phyloP scores from a whole-genome alignment of 2,888 invertebrate genomes.

The Pogonocherus hispidulus region DNA sequence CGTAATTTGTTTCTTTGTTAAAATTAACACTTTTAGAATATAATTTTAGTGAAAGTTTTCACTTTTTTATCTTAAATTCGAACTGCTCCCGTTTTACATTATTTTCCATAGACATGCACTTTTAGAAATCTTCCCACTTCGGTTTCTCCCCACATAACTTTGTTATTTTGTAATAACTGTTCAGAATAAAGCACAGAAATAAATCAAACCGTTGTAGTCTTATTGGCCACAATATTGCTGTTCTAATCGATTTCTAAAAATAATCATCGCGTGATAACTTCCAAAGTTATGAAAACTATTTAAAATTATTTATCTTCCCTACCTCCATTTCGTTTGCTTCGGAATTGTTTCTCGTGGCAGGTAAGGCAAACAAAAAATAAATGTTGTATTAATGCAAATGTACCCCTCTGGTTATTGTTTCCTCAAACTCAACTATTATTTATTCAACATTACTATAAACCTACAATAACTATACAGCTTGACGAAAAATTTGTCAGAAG shows the following conservation, averaged over 20 bases:
- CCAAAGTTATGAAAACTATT: slow-evolving; percentile 4
- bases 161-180: not conserved
- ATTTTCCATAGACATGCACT: too few relatives aligned
- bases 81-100: too few relatives aligned
- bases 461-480: too few relatives aligned
- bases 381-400: not conserved
- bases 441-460: too few relatives aligned
- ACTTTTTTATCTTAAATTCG: too few relatives aligned
- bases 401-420: not conserved
- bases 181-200: not conserved
- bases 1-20: too few relatives aligned
- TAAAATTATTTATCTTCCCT: slow-evolving; percentile 8
- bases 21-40: too few relatives aligned
- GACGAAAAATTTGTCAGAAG: too few relatives aligned
- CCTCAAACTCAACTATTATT: too few relatives aligned
- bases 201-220: not conserved
- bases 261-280: slow-evolving; percentile 5
- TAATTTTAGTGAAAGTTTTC: too few relatives aligned
- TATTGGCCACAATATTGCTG: not conserved
- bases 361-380: not conserved
- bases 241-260: slow-evolving; percentile 8
- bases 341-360: not conserved
- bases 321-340: not conserved
- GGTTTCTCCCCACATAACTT: too few relatives aligned
- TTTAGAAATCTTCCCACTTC: too few relatives aligned